These are phyloP conservation scores for Bradypus variegatus DNA, from an alignment of 2,797 vertebrate genomes.

Conservation along the genomic window DNA sequence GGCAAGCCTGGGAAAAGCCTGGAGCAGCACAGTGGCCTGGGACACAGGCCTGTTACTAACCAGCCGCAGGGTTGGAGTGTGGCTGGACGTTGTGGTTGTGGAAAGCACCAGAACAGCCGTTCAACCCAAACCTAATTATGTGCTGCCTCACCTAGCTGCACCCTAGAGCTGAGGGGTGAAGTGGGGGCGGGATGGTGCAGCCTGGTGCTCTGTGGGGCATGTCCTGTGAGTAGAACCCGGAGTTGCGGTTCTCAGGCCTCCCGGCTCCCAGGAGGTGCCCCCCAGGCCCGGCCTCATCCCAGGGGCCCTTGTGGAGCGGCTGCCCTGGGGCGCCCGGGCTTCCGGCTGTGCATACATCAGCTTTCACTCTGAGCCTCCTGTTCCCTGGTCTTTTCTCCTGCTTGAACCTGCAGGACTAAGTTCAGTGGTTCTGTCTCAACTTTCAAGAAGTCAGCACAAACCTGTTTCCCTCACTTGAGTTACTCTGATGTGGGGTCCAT, in stretches of 20 bases:
- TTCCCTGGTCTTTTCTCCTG: too few relatives aligned
- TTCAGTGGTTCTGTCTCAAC: not conserved
- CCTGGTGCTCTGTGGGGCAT: accelerated
- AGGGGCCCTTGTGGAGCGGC: not conserved
- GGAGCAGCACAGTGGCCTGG: accelerated
- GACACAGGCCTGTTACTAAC: not conserved
- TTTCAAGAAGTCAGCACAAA: not conserved
- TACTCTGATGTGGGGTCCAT: too few relatives aligned
- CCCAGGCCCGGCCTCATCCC: too few relatives aligned
- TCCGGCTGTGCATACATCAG: not conserved
- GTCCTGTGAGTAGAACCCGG: not conserved
- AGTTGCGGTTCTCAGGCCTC: not conserved
- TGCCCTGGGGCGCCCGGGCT: not conserved
- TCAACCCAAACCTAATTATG: not conserved
- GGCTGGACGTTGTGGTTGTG: not conserved
- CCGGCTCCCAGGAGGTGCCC: not conserved
- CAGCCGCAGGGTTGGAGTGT: not conserved
- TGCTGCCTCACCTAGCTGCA: not conserved
- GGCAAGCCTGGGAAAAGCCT: not conserved
- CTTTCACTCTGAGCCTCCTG: not conserved
- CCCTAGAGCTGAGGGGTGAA: too few relatives aligned
- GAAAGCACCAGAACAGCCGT: not conserved
- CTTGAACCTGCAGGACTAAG: not conserved
- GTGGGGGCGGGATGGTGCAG: not conserved
- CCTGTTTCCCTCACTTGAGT: not conserved